Percentiles rank a stretch among this genome's conserved stretches.
phyloP scores from a whole-genome alignment of 2,888 invertebrate genomes.

The Baronia brevicornis region DNA sequence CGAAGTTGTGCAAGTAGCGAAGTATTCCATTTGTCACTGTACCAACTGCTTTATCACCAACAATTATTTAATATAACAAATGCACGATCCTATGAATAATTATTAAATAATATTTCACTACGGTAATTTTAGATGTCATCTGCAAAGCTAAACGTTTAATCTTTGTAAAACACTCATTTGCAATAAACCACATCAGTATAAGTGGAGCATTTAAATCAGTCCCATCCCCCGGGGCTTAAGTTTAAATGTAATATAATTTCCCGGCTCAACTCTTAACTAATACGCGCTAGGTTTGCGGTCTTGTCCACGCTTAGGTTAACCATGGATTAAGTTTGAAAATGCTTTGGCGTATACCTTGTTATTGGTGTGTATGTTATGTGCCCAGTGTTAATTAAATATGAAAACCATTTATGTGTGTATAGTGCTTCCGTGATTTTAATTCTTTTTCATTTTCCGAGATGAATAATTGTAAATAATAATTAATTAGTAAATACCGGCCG shows the following conservation, averaged over 20 bases:
- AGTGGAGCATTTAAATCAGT: constrained; percentile 25
- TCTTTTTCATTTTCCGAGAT: no score
- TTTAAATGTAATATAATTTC: constrained; percentile 24
- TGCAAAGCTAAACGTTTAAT: constrained; percentile 25
- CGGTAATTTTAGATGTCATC: constrained; percentile 15
- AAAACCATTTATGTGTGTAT: no score
- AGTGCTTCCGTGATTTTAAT: no score
- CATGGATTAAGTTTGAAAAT: constrained; percentile 6
- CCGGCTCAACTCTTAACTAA: constrained; percentile 17
- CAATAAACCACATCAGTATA: constrained; percentile 24
- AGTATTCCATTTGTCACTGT: no score
- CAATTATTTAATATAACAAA: no score
- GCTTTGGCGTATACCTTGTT: no score
- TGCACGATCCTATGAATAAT: constrained; percentile 6
- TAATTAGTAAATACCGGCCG: no score
- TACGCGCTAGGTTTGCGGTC: constrained; percentile 4
- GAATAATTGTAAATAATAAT: no score
- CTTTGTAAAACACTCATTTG: constrained; percentile 33
- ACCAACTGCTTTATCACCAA: no score
- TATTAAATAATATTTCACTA: constrained; percentile 17
- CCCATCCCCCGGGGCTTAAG: constrained; percentile 25
- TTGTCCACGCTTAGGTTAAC: constrained; percentile 2
- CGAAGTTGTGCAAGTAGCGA: no score
- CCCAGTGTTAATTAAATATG: no score
- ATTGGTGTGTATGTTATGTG: no score